A percentile compares a stretch with the other conserved stretches of the same genome.
Conservation (phyloP, 2,888 invertebrate genomes). For the Prosopocoilus inquinatus region DNA sequence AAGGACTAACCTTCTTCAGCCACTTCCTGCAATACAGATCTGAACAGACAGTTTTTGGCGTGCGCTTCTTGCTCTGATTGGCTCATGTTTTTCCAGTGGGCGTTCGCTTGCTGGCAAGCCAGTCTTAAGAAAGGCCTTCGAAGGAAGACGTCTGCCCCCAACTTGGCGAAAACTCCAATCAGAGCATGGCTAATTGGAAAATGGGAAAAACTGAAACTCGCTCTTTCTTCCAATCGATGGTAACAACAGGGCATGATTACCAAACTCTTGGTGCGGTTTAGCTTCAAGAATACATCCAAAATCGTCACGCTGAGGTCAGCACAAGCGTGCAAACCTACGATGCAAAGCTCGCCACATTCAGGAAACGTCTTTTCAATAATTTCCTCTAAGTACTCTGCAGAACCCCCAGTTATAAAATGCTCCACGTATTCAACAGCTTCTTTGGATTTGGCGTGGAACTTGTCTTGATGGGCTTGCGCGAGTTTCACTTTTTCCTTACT, state of each 20-base stretch:
- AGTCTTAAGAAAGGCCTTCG: constrained; percentile 67
- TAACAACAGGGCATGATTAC: constrained; percentile 79
- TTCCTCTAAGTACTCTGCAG: constrained; percentile 40
- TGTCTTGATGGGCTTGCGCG: constrained; percentile 59
- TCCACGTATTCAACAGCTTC: constrained; percentile 58
- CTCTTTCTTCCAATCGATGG: constrained; percentile 59
- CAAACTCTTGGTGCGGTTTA: constrained; percentile 56
- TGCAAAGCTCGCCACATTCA: constrained; percentile 39
- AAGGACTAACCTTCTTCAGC: constrained; percentile 56
- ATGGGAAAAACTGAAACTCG: constrained; percentile 54
- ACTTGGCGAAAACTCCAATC: constrained; percentile 43
- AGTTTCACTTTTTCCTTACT: constrained; percentile 56
- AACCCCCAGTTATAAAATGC: constrained; percentile 57
- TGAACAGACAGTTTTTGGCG: constrained; percentile 57
- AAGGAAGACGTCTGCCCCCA: constrained; percentile 52
- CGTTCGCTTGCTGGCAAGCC: constrained; percentile 67
- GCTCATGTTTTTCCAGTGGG: constrained; percentile 54
- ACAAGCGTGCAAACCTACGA: constrained; percentile 74
- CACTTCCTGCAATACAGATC: constrained; percentile 65
- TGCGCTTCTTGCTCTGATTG: constrained; percentile 52
- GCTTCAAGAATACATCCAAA: constrained; percentile 62
- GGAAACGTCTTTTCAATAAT: constrained; percentile 48
- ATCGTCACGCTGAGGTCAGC: constrained; percentile 72
- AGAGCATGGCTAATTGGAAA: constrained; percentile 65
- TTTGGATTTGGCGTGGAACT: constrained; percentile 55